phyloP scores from a whole-genome alignment of 2,888 invertebrate species.

The Acrobeloides nanus region DNA sequence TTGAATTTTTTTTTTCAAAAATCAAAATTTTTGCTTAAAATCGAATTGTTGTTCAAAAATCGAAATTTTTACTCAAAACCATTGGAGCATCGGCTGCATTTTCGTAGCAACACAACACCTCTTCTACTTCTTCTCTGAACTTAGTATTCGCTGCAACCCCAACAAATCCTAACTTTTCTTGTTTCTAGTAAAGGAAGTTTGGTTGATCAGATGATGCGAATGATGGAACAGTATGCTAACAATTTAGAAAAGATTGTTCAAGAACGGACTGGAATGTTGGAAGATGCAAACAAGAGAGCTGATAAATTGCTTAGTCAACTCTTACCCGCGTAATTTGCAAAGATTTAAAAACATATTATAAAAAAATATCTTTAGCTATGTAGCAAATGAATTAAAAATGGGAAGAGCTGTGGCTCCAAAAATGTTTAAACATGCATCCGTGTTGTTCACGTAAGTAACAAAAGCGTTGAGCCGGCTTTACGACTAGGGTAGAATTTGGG shows the following conservation, averaged over 20 bases:
- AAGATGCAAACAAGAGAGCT: conserved; percentile 49
- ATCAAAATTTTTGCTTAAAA: too few relatives aligned
- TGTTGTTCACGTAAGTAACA: conserved; percentile 49
- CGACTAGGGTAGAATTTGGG: too few relatives aligned
- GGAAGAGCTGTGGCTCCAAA: conserved; percentile 44
- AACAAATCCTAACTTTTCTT: too few relatives aligned
- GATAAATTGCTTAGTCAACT: conserved; percentile 47
- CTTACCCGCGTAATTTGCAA: conserved; percentile 30
- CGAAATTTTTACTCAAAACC: too few relatives aligned
- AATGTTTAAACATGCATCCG: conserved; percentile 38
- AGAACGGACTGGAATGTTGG: conserved; percentile 51
- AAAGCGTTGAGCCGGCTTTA: too few relatives aligned
- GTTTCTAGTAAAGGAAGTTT: conserved; percentile 24
- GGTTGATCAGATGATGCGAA: conserved; percentile 49
- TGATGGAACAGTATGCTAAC: conserved; percentile 51
- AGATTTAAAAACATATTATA: background rate
- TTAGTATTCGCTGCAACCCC: too few relatives aligned
- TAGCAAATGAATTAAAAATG: conserved; percentile 43
- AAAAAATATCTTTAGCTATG: too few relatives aligned
- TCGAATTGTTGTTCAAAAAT: too few relatives aligned
- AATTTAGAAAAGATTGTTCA: conserved; percentile 49
- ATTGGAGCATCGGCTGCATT: too few relatives aligned
- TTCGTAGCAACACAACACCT: too few relatives aligned
- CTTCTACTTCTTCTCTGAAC: too few relatives aligned
- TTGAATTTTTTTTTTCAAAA: too few relatives aligned